Evolutionary conservation across 2,888 invertebrate genomes (phyloP).

Genomic region (Anoplius nigerrimus): DNA sequence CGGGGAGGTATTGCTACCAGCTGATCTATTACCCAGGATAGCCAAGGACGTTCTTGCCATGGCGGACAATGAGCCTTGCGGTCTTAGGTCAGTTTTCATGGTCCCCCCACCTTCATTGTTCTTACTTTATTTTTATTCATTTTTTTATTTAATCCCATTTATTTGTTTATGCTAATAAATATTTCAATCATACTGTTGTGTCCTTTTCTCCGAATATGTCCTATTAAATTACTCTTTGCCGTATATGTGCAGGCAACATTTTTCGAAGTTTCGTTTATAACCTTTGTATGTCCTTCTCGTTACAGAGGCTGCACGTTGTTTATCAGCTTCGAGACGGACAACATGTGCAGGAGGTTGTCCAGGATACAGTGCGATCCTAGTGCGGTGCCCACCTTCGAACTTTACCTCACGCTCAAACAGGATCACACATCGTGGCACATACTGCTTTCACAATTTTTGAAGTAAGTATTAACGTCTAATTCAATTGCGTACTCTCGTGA

Average conservation of each 20-base stretch:
- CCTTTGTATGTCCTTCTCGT: conserved; percentile 40
- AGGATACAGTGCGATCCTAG: conserved; percentile 90
- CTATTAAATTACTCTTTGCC: neutral
- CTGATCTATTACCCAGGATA: conserved; percentile 86
- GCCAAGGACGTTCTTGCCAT: conserved; percentile 87
- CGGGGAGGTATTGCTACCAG: conserved; percentile 90
- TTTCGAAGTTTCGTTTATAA: neutral
- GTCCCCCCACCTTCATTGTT: no score
- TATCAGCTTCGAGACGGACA: conserved; percentile 87
- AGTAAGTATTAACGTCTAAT: conserved; percentile 79
- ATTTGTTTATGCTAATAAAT: no score
- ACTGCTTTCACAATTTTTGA: conserved; percentile 91
- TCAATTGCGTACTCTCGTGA: no score
- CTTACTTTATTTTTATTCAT: no score
- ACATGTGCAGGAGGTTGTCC: conserved; percentile 83
- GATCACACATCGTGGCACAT: conserved; percentile 92
- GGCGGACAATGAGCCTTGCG: conserved; percentile 93
- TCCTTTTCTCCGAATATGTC: no score
- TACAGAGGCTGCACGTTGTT: conserved; percentile 87
- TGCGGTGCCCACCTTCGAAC: conserved; percentile 93
- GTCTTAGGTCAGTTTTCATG: conserved; percentile 79
- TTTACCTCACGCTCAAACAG: conserved; percentile 91
- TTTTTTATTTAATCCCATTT: no score
- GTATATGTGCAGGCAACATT: neutral
- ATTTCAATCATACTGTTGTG: no score